phyloP scores from a whole-genome alignment of 2,113 vertebrate species.

The Odobenus rosmarus region DNA sequence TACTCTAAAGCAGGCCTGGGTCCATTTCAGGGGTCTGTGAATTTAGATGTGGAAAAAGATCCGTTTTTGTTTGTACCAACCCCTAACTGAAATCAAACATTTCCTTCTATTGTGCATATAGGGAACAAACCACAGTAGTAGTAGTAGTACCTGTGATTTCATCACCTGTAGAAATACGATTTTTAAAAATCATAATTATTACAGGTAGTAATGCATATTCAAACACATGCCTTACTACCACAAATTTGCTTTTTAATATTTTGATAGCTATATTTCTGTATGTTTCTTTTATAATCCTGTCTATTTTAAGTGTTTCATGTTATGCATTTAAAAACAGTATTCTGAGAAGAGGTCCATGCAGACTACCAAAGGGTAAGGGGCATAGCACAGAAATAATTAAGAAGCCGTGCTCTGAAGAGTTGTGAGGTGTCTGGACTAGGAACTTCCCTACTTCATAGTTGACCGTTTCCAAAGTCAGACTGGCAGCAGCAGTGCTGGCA shows the following conservation, averaged over 20 bases:
- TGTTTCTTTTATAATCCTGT: conserved; percentile 50
- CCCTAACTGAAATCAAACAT: background rate
- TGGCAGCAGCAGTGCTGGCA: background rate
- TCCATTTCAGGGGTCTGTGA: background rate
- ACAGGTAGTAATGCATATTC: background rate
- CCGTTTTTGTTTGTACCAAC: background rate
- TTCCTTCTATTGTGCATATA: conserved; percentile 4
- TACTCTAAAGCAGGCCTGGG: background rate
- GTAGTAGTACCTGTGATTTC: background rate
- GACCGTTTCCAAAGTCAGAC: conserved; percentile 12
- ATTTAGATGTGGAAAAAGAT: background rate
- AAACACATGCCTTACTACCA: conserved; percentile 22
- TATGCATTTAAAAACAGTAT: conserved; percentile 32
- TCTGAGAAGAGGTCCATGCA: background rate
- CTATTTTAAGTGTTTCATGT: conserved; percentile 45
- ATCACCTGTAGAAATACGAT: conserved; percentile 1
- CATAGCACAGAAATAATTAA: background rate
- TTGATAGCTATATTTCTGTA: conserved; percentile 29
- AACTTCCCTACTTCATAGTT: background rate
- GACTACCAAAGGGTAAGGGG: background rate
- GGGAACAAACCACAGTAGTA: background rate
- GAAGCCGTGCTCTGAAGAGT: background rate
- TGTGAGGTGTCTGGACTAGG: background rate
- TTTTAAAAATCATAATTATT: background rate
- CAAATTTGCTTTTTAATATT: conserved; percentile 45